Evolutionary conservation across 2,888 invertebrate genomes (phyloP).

Genomic region (Hartigia nigra): DNA sequence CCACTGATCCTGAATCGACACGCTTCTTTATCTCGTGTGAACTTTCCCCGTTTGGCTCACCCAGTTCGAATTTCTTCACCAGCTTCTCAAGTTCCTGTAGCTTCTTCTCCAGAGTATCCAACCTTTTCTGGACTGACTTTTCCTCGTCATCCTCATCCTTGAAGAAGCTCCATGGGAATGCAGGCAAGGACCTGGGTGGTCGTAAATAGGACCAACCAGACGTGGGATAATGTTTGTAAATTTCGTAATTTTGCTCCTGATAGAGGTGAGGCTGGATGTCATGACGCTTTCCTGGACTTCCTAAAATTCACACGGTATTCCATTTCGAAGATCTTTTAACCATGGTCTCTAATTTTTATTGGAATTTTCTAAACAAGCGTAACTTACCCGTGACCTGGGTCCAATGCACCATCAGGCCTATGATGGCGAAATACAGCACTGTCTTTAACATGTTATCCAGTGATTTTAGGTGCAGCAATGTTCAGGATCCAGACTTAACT

Average conservation of each 20-base stretch:
- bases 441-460: conserved; percentile 1
- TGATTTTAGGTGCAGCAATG: background rate
- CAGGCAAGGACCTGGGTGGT: conserved; percentile 28
- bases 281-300: background rate
- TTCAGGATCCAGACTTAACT: conserved; percentile 5
- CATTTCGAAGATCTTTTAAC: background rate
- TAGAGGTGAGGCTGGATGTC: background rate
- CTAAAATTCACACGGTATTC: background rate
- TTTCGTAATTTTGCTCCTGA: background rate
- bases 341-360: background rate
- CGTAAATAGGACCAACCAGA: conserved; percentile 22
- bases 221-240: background rate
- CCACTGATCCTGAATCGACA: background rate
- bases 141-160: conserved; percentile 10
- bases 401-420: conserved; percentile 1
- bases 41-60: conserved; percentile 13
- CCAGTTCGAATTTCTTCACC: conserved; percentile 21
- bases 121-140: conserved; percentile 16
- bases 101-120: conserved; percentile 30
- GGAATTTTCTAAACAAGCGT: background rate
- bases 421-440: background rate
- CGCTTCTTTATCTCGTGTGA: background rate
- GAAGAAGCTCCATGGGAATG: conserved; percentile 14
- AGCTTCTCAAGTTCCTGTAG: conserved; percentile 26
- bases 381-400: conserved; percentile 3